Conservation (phyloP, 92 coral and sea anemone genomes). For the Bergia sp. region DNA sequence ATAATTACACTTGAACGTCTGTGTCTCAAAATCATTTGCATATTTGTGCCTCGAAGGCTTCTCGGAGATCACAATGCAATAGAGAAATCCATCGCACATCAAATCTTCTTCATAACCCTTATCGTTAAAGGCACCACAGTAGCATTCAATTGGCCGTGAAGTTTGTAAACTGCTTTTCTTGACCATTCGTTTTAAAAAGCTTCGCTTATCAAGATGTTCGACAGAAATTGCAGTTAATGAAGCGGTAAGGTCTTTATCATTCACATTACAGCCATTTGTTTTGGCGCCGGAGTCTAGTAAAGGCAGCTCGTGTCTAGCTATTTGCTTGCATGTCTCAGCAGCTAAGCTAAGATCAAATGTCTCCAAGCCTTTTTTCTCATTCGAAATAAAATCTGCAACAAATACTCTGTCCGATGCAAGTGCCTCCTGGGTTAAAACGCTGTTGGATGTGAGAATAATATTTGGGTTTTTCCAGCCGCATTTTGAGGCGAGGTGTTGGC, state of each 20-base stretch:
- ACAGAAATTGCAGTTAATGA: constrained; percentile 71
- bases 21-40: constrained; percentile 45
- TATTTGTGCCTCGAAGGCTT: constrained; percentile 36
- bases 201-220: constrained; percentile 81
- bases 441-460: constrained; percentile 71
- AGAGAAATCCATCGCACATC: constrained; percentile 49
- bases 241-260: not conserved
- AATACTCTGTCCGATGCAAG: constrained; percentile 67
- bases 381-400: constrained; percentile 72
- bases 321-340: constrained; percentile 69
- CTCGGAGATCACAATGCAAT: constrained; percentile 65
- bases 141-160: constrained; percentile 71
- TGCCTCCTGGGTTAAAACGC: constrained; percentile 67
- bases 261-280: constrained; percentile 38
- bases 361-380: constrained; percentile 80
- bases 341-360: constrained; percentile 75
- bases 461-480: constrained; percentile 86
- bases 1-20: constrained; percentile 63
- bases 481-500: constrained; percentile 62
- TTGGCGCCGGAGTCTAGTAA: constrained; percentile 7
- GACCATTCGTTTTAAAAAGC: constrained; percentile 85
- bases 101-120: constrained; percentile 47
- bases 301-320: constrained; percentile 48
- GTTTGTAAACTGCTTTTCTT: constrained; percentile 84
- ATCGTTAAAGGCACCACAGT: constrained; percentile 19